phyloP scores from a whole-genome alignment of 2,888 invertebrate species.

The Rutpela maculata region DNA sequence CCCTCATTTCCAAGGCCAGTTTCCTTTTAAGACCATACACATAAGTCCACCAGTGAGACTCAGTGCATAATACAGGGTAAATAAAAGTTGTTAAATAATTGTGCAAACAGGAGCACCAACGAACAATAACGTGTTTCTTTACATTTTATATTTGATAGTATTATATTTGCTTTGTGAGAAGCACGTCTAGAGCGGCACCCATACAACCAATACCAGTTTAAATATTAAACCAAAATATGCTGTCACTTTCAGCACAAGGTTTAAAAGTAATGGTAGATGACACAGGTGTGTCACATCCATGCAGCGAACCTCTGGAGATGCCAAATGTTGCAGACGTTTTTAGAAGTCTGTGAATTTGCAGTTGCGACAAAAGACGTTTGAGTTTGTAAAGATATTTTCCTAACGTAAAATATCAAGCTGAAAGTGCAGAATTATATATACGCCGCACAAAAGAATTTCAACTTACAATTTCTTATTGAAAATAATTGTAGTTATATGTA shows the following conservation, averaged over 20 bases:
- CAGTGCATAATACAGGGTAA: constrained; percentile 8
- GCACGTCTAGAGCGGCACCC: constrained; percentile 22
- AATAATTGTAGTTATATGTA: background rate
- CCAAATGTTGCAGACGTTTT: constrained; percentile 38
- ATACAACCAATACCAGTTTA: constrained; percentile 31
- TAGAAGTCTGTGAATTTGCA: constrained; percentile 34
- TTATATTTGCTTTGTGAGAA: constrained; percentile 24
- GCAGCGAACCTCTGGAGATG: constrained; percentile 25
- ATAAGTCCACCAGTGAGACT: background rate
- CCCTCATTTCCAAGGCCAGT: constrained; percentile 1
- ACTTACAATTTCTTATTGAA: background rate
- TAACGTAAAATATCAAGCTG: constrained; percentile 1
- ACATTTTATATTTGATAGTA: constrained; percentile 16
- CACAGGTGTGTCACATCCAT: constrained; percentile 45
- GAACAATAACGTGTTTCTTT: constrained; percentile 26
- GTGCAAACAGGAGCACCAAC: constrained; percentile 19
- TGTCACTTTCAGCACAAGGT: constrained; percentile 34
- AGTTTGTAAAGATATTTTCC: constrained; percentile 13
- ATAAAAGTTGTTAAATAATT: constrained; percentile 13
- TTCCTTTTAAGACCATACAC: background rate
- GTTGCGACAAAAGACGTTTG: constrained; percentile 6
- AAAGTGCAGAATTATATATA: background rate
- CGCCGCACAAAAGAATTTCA: background rate
- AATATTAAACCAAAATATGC: constrained; percentile 31
- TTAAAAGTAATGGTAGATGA: constrained; percentile 38